phyloP scores from a whole-genome alignment of 2,888 invertebrate genomes.

The Drosophila villosipedis region DNA sequence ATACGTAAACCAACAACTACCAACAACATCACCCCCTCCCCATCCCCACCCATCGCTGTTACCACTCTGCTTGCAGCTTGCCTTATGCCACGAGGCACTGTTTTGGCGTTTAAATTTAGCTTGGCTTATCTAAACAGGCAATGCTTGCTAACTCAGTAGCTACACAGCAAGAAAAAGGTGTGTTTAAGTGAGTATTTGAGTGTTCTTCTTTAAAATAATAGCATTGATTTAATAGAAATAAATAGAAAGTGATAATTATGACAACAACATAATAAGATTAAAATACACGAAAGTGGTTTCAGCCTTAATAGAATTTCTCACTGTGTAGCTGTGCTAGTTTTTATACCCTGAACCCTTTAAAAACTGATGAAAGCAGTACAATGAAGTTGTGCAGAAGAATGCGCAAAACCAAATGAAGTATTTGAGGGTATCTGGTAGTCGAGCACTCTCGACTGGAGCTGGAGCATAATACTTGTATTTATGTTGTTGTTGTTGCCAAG shows the following conservation, averaged over 20 bases:
- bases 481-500: constrained; percentile 46
- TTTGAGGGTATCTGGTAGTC: background rate
- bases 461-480: background rate
- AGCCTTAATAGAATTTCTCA: background rate
- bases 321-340: constrained; percentile 2
- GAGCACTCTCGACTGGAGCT: background rate
- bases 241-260: background rate
- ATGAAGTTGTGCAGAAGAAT: background rate
- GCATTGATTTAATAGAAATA: background rate
- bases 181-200: background rate
- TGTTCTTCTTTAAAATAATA: background rate
- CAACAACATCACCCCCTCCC: background rate
- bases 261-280: background rate
- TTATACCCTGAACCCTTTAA: background rate
- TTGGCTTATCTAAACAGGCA: constrained; percentile 57
- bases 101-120: constrained; percentile 67
- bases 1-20: background rate
- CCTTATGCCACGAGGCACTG: constrained; percentile 11
- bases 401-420: background rate
- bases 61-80: background rate
- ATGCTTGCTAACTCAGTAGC: constrained; percentile 4
- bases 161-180: background rate
- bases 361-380: background rate
- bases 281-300: background rate
- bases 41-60: background rate